Evolutionary conservation across 2,888 invertebrate genomes (phyloP).

Genomic region (Cephonodes hylas): DNA sequence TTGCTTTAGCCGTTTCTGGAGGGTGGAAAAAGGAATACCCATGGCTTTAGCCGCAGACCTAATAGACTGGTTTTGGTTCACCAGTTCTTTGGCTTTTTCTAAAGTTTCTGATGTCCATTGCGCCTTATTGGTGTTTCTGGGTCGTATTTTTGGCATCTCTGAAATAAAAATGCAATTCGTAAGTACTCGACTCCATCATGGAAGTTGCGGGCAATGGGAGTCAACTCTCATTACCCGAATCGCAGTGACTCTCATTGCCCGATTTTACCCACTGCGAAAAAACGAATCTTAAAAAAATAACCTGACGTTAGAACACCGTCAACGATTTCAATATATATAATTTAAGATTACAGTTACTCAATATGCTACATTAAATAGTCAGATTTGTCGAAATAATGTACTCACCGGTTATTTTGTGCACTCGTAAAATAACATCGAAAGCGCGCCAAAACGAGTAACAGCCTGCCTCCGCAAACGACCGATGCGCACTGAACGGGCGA

Average conservation of each 20-base stretch:
- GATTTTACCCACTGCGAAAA: slow-evolving; percentile 19
- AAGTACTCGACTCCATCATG: slow-evolving; percentile 16
- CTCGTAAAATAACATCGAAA: slow-evolving; percentile 24
- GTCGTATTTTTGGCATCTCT: slow-evolving; percentile 22
- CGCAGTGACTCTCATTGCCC: slow-evolving; percentile 20
- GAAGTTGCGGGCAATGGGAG: slow-evolving; percentile 21
- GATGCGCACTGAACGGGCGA: slow-evolving; percentile 15
- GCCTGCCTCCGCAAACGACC: slow-evolving; percentile 19
- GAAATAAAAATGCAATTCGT: slow-evolving; percentile 15
- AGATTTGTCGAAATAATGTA: slow-evolving; percentile 18
- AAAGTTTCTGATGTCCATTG: slow-evolving; percentile 23
- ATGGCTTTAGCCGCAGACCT: slow-evolving; percentile 27
- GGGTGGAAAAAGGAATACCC: slow-evolving; percentile 28
- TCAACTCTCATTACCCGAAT: slow-evolving; percentile 21
- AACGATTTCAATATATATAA: slow-evolving; percentile 17
- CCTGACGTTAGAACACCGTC: slow-evolving; percentile 17
- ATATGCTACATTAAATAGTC: slow-evolving; percentile 19
- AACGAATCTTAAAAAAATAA: slow-evolving; percentile 16
- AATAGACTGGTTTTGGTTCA: slow-evolving; percentile 23
- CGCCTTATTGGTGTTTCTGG: slow-evolving; percentile 21
- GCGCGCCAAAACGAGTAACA: slow-evolving; percentile 14
- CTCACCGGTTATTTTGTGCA: slow-evolving; percentile 22
- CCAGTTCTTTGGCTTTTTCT: slow-evolving; percentile 19
- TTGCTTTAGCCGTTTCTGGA: slow-evolving; percentile 27
- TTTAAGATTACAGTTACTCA: slow-evolving; percentile 19